These are phyloP conservation scores for Melipona quadrifasciata DNA, from an alignment of 1,140 invertebrate genomes.

Conservation along the genomic window DNA sequence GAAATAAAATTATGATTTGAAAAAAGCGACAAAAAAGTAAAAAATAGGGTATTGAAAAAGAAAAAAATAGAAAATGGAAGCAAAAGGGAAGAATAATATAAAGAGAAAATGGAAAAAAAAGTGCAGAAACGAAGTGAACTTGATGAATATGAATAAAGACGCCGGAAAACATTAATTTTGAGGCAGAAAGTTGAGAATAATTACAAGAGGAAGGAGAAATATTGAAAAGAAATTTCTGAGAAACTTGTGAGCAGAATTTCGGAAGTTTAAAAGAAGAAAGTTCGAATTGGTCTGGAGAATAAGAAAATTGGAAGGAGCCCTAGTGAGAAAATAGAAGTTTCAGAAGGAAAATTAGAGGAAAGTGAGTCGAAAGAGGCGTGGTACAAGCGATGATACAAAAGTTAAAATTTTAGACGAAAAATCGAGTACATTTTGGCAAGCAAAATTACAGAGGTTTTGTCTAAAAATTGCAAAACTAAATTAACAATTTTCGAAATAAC, in stretches of 20 bases:
- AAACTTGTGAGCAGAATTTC: background rate
- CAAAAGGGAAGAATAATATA: background rate
- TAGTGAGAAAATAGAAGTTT: background rate
- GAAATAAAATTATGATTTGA: too few species aligned
- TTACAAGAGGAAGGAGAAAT: background rate
- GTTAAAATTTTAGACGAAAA: background rate
- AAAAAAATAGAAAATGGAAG: background rate
- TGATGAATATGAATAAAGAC: background rate
- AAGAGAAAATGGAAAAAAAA: background rate
- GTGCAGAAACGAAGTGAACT: too few species aligned
- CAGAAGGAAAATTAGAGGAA: background rate
- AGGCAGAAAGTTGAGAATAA: background rate
- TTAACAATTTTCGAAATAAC: background rate
- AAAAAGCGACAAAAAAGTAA: background rate
- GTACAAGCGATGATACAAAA: background rate
- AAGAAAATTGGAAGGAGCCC: background rate
- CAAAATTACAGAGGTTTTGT: background rate
- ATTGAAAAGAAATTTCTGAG: background rate
- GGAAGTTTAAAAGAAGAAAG: background rate
- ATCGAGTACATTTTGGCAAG: background rate
- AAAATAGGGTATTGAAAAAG: background rate
- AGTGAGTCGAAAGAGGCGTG: background rate
- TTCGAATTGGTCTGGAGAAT: background rate
- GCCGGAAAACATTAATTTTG: background rate
- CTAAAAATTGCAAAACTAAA: background rate